Conservation (phyloP, 2,888 invertebrate species). For the Odontothrips loti region DNA sequence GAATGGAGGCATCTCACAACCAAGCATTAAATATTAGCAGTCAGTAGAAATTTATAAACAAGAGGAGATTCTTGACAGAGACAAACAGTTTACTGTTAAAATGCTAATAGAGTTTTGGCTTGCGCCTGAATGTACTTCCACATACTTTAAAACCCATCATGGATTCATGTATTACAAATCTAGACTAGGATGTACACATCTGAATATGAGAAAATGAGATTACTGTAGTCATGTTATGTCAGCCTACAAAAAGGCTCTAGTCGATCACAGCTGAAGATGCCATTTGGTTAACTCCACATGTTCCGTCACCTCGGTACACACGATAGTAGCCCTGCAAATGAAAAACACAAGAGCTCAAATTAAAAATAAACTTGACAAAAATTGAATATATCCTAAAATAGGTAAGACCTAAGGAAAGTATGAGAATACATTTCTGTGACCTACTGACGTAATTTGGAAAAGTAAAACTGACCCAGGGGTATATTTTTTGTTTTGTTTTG, state of each 20-base stretch:
- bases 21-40: neutral
- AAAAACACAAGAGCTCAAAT: constrained; percentile 29
- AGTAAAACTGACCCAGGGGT: too few species aligned
- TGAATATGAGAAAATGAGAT: neutral
- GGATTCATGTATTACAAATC: neutral
- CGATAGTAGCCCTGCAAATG: constrained; percentile 78
- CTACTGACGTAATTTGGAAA: neutral
- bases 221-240: neutral
- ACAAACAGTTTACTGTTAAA: neutral
- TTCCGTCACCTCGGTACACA: constrained; percentile 89
- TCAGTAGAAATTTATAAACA: neutral
- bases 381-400: neutral
- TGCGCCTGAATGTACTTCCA: too few species aligned
- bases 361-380: neutral
- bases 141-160: neutral
- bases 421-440: neutral
- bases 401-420: neutral
- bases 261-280: constrained; percentile 75
- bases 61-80: neutral
- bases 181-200: neutral
- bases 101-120: neutral
- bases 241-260: constrained; percentile 38
- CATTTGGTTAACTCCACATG: constrained; percentile 89
- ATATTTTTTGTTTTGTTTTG: neutral
- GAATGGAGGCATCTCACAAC: neutral